Percentiles rank a stretch among this genome's conserved stretches.
Evolutionary conservation across 1,140 invertebrate species (phyloP).

Genomic region (Drosophila azteca): DNA sequence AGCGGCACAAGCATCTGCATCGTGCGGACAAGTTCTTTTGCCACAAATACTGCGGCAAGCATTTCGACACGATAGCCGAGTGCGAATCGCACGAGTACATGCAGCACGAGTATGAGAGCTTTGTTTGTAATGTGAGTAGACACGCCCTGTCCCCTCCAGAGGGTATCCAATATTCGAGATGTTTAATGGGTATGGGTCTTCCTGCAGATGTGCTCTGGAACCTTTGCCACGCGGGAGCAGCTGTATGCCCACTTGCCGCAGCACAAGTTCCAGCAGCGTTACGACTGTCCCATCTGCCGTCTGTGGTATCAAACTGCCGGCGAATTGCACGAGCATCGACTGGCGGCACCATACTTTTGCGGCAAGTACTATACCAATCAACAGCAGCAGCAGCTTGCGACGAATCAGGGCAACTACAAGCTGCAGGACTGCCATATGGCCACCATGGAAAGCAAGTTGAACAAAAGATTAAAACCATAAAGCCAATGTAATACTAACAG

Average conservation of each 20-base stretch:
- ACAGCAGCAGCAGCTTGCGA: slow-evolving; percentile 28
- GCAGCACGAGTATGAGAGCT: slow-evolving; percentile 79
- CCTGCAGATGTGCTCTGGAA: slow-evolving; percentile 70
- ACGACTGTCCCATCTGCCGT: slow-evolving; percentile 75
- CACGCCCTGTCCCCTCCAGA: no score
- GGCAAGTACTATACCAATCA: slow-evolving; percentile 71
- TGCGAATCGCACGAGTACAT: slow-evolving; percentile 79
- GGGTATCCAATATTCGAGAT: not conserved
- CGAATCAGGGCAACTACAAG: slow-evolving; percentile 62
- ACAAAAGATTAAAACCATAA: not conserved
- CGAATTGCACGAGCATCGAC: slow-evolving; percentile 73
- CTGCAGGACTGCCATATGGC: slow-evolving; percentile 75
- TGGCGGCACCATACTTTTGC: slow-evolving; percentile 75
- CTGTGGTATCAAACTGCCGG: slow-evolving; percentile 74
- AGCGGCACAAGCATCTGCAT: slow-evolving; percentile 70
- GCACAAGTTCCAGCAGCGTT: slow-evolving; percentile 75
- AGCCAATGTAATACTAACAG: not conserved
- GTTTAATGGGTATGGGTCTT: not conserved
- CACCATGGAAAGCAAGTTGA: slow-evolving; percentile 69
- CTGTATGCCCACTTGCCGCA: slow-evolving; percentile 72
- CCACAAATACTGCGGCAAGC: slow-evolving; percentile 80
- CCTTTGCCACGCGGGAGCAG: slow-evolving; percentile 65
- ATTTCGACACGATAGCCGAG: slow-evolving; percentile 68
- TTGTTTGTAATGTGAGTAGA: slow-evolving; percentile 76
- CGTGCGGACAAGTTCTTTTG: slow-evolving; percentile 73